Evolutionary conservation across 2,888 invertebrate genomes (phyloP).

Genomic region (Formica aserva): DNA sequence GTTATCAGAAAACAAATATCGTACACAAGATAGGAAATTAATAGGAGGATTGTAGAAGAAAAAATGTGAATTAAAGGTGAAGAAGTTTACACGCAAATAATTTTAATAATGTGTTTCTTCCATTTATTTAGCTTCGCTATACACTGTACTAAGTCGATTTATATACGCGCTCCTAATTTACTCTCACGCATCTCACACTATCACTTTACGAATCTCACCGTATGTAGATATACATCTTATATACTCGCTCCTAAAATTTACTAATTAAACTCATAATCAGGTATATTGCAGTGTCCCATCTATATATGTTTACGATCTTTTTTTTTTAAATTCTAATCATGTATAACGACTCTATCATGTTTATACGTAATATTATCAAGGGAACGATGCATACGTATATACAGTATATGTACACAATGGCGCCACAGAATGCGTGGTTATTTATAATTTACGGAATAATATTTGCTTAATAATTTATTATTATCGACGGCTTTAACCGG

Average conservation of each 20-base stretch:
- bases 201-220: slow-evolving; percentile 67
- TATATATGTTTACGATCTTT: slow-evolving; percentile 69
- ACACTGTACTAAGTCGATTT: slow-evolving; percentile 76
- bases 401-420: slow-evolving; percentile 67
- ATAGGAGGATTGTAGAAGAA: not conserved
- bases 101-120: slow-evolving; percentile 79
- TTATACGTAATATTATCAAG: slow-evolving; percentile 67
- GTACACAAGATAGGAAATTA: not conserved
- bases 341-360: slow-evolving; percentile 72
- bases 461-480: slow-evolving; percentile 83
- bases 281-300: slow-evolving; percentile 85
- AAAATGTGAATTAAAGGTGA: not conserved
- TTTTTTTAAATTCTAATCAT: slow-evolving; percentile 69
- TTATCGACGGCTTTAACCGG: slow-evolving; percentile 71
- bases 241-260: slow-evolving; percentile 82
- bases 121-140: slow-evolving; percentile 84
- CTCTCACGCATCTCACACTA: slow-evolving; percentile 64
- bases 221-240: slow-evolving; percentile 75
- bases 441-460: slow-evolving; percentile 79
- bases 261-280: slow-evolving; percentile 84
- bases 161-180: slow-evolving; percentile 56
- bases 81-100: slow-evolving; percentile 1
- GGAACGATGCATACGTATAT: slow-evolving; percentile 63
- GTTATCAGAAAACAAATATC: not conserved
- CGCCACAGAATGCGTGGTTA: slow-evolving; percentile 41